These are phyloP conservation scores for Okapia johnstoni DNA, from an alignment of 2,113 vertebrate species.

Conservation along the genomic window DNA sequence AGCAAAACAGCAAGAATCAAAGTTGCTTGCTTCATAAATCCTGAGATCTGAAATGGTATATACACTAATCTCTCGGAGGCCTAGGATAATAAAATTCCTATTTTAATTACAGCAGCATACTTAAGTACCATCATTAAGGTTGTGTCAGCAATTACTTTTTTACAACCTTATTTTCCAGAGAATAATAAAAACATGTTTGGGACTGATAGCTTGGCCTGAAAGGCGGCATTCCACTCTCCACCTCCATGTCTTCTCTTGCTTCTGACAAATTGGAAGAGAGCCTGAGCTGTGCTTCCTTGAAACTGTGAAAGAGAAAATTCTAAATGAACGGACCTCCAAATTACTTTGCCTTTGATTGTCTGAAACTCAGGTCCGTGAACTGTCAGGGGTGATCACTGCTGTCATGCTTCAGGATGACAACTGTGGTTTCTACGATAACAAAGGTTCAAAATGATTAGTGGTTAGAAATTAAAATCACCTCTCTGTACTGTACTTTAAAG, in stretches of 20 bases:
- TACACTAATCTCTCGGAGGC: slow-evolving; percentile 35
- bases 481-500: slow-evolving; percentile 44
- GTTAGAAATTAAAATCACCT: slow-evolving; percentile 47
- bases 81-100: slow-evolving; percentile 58
- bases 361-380: slow-evolving; percentile 54
- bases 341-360: slow-evolving; percentile 41
- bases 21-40: slow-evolving; percentile 63
- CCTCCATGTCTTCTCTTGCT: neutral
- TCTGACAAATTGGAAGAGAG: slow-evolving; percentile 19
- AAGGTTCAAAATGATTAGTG: neutral
- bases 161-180: slow-evolving; percentile 67
- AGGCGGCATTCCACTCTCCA: neutral
- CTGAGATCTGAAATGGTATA: neutral
- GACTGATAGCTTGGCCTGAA: slow-evolving; percentile 35
- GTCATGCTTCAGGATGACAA: slow-evolving; percentile 1
- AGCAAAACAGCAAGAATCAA: slow-evolving; percentile 56
- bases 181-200: slow-evolving; percentile 68
- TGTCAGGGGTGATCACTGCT: neutral
- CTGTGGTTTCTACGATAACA: slow-evolving; percentile 48
- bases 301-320: neutral
- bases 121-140: slow-evolving; percentile 62
- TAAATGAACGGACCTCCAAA: neutral
- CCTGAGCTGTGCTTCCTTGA: neutral
- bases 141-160: slow-evolving; percentile 75
- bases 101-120: slow-evolving; percentile 65